Conservation (phyloP, 2,113 vertebrate genomes). For the Anolis sagrei region DNA sequence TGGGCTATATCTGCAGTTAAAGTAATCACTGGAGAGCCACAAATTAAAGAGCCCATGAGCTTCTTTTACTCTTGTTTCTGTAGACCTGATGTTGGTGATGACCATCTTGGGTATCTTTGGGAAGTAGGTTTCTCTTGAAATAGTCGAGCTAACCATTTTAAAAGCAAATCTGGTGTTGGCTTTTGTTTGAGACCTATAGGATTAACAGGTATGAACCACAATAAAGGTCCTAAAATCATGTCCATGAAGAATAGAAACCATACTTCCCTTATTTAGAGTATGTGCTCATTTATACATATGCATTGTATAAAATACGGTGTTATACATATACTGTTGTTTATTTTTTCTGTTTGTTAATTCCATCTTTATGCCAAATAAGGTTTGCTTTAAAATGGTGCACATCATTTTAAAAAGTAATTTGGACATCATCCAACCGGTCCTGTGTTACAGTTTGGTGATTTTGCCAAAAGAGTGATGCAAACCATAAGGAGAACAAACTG, state of each 20-base stretch:
- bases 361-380: neutral
- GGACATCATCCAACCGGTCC: neutral
- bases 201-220: neutral
- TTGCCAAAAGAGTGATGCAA: neutral
- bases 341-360: neutral
- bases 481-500: neutral
- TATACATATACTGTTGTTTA: neutral
- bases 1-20: neutral
- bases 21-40: neutral
- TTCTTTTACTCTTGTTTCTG: neutral
- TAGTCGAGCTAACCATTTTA: neutral
- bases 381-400: neutral
- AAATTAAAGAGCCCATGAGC: neutral
- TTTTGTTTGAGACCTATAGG: neutral
- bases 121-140: neutral
- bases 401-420: too few relatives aligned
- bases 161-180: neutral
- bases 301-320: neutral
- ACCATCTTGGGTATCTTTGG: neutral
- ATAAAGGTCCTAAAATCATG: neutral
- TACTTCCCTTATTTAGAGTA: neutral
- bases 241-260: neutral
- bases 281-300: neutral
- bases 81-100: neutral
- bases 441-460: neutral